Base-by-base conservation (phyloP, 2,797 vertebrate species). In the Danio albolineatus region DNA sequence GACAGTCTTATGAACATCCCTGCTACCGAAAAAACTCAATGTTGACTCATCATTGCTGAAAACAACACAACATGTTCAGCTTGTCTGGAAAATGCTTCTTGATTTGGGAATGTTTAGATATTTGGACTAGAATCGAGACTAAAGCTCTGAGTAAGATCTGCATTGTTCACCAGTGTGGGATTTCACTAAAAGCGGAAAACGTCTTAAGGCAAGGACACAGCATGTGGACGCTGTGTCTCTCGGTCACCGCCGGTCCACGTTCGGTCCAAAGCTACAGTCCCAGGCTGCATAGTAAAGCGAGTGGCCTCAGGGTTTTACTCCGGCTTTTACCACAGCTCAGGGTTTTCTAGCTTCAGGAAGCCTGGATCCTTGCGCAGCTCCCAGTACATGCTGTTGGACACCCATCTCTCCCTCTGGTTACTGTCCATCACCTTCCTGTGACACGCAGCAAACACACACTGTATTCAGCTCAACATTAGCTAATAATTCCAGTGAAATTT, bases 351-450 rank as follows among this genome's bases (percentile, higher is more conserved):
- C 92, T 98, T 98, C 90, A 94, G 96, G 93, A 99, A 99, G 86
- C 98, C 97, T 41, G 97, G 97, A 91, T 96, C 97, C 88, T 97
- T 99, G 64, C 98, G 96, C 39, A 99, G 92, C 86, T 98, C 98
- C 98, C 98, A 99, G 90, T 99, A 99, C 28, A 87, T 96, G 89
- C 96, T 97, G 85, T 97, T 99, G 85, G 96, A 96, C 89, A 99
- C 94, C 97, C 98, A 99, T 73, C 95, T 91, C 94, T 99, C 98
- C 90, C 96, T 96, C 90, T 97, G 97, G 93, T 98, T 97, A 84
- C 92, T 88, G 2, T 98, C 97, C 0, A 95, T 90, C 86, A 96
- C 93, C 94, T 98, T 99, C 92, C 98, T 99, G 93, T 36, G 90
- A 77, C 54, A 71, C 49, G 85, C 71, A 85, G 43, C 71, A 41